Evolutionary conservation across 2,888 invertebrate species (phyloP).

Genomic region (Fragum fragum): DNA sequence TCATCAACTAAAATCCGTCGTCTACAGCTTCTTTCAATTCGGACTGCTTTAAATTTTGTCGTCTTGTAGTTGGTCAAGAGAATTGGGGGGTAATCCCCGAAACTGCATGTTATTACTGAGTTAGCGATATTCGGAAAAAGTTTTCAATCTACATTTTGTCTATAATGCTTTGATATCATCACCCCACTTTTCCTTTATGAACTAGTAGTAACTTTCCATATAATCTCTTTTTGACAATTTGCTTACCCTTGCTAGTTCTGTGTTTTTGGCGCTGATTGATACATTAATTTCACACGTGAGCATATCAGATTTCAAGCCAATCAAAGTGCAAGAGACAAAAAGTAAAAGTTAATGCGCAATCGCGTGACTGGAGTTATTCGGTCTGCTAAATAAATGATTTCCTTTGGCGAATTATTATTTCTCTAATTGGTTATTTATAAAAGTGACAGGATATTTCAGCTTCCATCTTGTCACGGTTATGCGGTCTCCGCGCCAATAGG

Average conservation of each 20-base stretch:
- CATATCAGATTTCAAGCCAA: constrained; percentile 11
- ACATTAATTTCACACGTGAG: constrained; percentile 7
- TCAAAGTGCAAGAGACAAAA: constrained; percentile 4
- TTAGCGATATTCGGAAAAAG: too few species aligned
- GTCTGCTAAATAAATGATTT: constrained; percentile 57
- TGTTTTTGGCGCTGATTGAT: constrained; percentile 7
- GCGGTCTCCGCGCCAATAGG: constrained; percentile 25
- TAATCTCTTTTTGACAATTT: too few species aligned
- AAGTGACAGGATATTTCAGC: constrained; percentile 43
- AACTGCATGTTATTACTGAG: too few species aligned
- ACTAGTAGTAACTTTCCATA: too few species aligned
- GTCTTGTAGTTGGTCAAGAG: too few species aligned
- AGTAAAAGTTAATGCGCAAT: constrained; percentile 41
- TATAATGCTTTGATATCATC: too few species aligned
- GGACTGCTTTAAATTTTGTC: too few species aligned
- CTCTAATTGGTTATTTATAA: constrained; percentile 64
- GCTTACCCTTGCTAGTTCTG: not conserved
- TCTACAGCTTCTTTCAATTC: too few species aligned
- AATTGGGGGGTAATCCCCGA: too few species aligned
- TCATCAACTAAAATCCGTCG: too few species aligned
- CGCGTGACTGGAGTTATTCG: constrained; percentile 52
- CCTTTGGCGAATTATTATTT: constrained; percentile 55
- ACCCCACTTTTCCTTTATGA: too few species aligned
- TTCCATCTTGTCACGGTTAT: constrained; percentile 31
- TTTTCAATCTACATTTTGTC: too few species aligned